Evolutionary conservation across 2,888 invertebrate genomes (phyloP), one percentile per base, ranked within the genome.

Genomic region (Leptarthrus brevirostris): DNA sequence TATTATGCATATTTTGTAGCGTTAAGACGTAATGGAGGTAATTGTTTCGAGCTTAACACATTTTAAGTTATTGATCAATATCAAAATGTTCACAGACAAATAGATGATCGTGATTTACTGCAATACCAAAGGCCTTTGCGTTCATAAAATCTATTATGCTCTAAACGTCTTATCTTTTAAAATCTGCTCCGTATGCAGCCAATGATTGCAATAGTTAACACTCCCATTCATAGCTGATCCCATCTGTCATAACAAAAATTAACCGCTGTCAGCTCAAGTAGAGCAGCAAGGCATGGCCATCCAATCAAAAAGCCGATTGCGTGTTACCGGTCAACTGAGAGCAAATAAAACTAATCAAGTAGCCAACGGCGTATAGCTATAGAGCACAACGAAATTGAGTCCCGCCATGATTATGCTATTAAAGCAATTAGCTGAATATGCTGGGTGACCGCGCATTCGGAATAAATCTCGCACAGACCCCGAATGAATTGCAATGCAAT

Each of bases 191-290:
- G 12, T 3, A 6, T 40, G 40, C 40, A 40, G 3, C 40, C 40
- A 40, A 40, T 40, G 40, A 40, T 3, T 40, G 12, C n/a, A 12
- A 40, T 12, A 58, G 34, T 34, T 58, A 58, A 34, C 58, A 58
- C 36, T 58, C 34, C 34, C 34, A 58, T 58, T 58, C 58, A 66
- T 18, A 22, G 34, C 24, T 49, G 49, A 69, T 69, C 30, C 30
- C 34, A 69, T 69, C 14, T 69, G 66, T 69, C 66, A 69, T 44
- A 69, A 49, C 49, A 49, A 16, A 18, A 69, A 69, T 69, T 69
- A 30, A 26, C 47, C 8, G 8, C 3, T 14, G 66, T 44, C 66
- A 16, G 44, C 34, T 69, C 49, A 69, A 69, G 49, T 69, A 40
- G 20, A 69, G 40, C 49, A 16, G 47, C 30, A 49, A 40, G n/a